These are phyloP conservation scores for Danio kyathit DNA, from an alignment of 2,797 vertebrate species.

Conservation along the genomic window DNA sequence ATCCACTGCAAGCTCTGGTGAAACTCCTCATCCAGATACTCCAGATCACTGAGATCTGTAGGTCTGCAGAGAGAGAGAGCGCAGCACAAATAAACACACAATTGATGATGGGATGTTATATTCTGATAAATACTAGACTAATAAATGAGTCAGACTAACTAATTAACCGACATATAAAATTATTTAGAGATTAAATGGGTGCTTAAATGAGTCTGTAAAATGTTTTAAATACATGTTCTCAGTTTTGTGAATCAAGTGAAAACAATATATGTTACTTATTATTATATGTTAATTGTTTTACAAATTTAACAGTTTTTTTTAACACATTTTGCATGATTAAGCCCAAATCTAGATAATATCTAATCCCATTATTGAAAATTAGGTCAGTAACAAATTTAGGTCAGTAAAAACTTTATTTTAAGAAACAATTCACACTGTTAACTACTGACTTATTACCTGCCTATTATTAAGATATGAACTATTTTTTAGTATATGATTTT, in stretches of 20 bases:
- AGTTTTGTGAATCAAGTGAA: not conserved
- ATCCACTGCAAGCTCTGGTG: conserved; percentile 93
- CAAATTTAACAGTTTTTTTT: too few relatives aligned
- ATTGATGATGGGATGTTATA: not conserved
- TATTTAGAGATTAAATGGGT: not conserved
- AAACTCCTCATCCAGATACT: conserved; percentile 91
- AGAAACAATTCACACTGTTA: too few relatives aligned
- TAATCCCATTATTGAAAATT: too few relatives aligned
- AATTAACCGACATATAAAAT: not conserved
- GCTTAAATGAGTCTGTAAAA: not conserved
- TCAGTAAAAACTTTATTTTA: too few relatives aligned
- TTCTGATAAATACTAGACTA: not conserved
- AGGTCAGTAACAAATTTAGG: too few relatives aligned
- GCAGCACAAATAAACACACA: too few relatives aligned
- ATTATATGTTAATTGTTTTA: not conserved
- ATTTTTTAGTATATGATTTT: too few relatives aligned
- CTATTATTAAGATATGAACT: too few relatives aligned
- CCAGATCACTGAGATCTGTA: conserved; percentile 88
- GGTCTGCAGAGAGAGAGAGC: conserved; percentile 71
- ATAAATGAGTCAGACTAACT: not conserved
- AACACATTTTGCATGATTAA: too few relatives aligned
- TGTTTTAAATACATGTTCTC: too few relatives aligned
- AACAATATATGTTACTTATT: not conserved
- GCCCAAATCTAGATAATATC: too few relatives aligned
- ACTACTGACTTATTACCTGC: too few relatives aligned